Evolutionary conservation across 1,140 invertebrate genomes (phyloP).

Genomic region (Pseudomyrmex flavicornis): DNA sequence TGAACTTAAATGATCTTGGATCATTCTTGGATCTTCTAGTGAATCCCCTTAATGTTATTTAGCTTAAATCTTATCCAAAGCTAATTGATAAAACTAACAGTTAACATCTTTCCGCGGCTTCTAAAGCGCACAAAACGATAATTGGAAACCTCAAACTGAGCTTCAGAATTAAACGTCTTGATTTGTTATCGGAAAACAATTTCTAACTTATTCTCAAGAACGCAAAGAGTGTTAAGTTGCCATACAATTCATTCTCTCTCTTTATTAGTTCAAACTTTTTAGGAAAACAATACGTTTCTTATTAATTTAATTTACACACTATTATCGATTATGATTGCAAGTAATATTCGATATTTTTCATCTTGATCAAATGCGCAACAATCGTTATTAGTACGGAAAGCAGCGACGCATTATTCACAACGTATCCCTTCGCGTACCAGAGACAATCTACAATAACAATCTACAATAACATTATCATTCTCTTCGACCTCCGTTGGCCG

Average conservation of each 20-base stretch:
- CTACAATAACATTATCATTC: neutral
- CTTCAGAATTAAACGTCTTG: too few species aligned
- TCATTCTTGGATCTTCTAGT: slow-evolving; percentile 66
- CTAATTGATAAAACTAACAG: neutral
- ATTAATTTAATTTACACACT: neutral
- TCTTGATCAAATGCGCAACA: neutral
- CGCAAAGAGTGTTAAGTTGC: too few species aligned
- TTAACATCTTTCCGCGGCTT: neutral
- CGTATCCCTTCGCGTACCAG: neutral
- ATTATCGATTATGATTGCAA: neutral
- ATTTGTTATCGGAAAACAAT: too few species aligned
- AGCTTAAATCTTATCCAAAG: slow-evolving; percentile 9
- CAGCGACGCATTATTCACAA: neutral
- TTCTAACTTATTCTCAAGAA: too few species aligned
- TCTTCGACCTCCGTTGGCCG: neutral
- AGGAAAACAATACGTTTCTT: neutral
- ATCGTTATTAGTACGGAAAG: neutral
- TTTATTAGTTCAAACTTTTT: too few species aligned
- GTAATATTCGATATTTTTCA: neutral
- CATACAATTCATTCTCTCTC: too few species aligned
- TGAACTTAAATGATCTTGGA: slow-evolving; percentile 72
- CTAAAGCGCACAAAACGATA: neutral
- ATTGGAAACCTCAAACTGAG: too few species aligned
- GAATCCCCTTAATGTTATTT: slow-evolving; percentile 54
- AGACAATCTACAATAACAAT: neutral